Evolutionary conservation across 2,113 vertebrate species (phyloP), one percentile per base, ranked within the genome.

Genomic region (Brachypteracias leptosomus): DNA sequence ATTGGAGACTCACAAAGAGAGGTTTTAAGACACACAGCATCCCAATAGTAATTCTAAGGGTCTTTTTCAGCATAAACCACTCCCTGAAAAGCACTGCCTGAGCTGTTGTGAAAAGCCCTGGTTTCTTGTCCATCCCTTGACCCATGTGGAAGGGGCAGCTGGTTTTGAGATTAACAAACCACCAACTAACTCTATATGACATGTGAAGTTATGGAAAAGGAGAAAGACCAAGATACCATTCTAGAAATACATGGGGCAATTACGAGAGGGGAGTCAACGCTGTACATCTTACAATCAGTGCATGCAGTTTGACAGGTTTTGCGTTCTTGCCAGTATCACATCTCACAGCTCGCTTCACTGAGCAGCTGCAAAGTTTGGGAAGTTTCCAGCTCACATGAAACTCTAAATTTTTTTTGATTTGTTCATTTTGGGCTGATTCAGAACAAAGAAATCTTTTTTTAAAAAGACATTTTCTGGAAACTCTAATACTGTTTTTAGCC

Each of bases 351-450:
- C 25, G 72, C 94, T 95, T 85, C 57, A 68, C 80, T 87, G 91
- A 95, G 86, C 95, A 97, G 94, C 95, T 96, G 95, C 94, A 95
- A 87, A 93, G 10, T 44, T 36, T 97, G 96, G 91, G 84, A 95
- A 81, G 18, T 14, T 89, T 96, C 91, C 94, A 96, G 76, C 42
- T 87, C 76, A 87, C 65, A 93, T 68, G 66, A 95, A 94, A 90
- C 90, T 92, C 51, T 78, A 75, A 68, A 31, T 65, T 72, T 78
- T 81, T 70, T 75, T 73, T 38, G n/a, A 35, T 59, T 59, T 87
- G 68, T 71, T 94, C 63, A 93, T 92, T 93, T 96, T 83, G 11
- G 57, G 17, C 12, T 71, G n/a, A 90, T 93, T 90, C 72, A 77
- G 83, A 96, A 90, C n/a, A 91, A 88, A 94, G 77, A 52, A 6